phyloP scores from a whole-genome alignment of 2,797 vertebrate species.

The Liparis tanakae region DNA sequence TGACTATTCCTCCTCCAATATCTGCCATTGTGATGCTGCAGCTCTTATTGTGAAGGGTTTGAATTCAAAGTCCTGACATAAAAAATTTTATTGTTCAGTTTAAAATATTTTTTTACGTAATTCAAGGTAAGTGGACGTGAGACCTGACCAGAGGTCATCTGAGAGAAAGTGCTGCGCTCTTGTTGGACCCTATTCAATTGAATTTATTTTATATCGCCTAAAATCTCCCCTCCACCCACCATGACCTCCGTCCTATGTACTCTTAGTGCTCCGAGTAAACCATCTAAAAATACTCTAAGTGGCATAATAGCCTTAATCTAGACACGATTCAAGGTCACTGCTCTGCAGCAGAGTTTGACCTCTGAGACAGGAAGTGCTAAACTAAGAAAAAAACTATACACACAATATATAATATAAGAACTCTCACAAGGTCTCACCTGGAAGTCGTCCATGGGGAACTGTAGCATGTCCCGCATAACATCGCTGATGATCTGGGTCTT shows the following conservation, averaged over 20 bases:
- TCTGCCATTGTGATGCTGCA: not conserved
- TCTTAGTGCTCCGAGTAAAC: not conserved
- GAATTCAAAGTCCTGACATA: not conserved
- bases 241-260: not conserved
- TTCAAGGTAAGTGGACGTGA: not conserved
- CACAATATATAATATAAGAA: not conserved
- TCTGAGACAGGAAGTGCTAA: not conserved
- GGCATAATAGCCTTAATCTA: not conserved
- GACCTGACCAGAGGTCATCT: not conserved
- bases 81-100: not conserved
- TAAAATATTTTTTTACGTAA: not conserved
- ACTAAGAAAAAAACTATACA: not conserved
- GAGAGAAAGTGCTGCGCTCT: not conserved
- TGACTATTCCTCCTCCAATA: not conserved
- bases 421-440: slow-evolving; percentile 80
- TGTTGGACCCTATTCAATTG: not conserved
- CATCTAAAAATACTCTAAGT: not conserved
- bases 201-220: too few species aligned
- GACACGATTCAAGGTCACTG: not conserved
- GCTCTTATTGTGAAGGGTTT: not conserved
- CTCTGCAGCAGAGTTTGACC: not conserved
- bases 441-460: slow-evolving; percentile 96
- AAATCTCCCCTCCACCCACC: too few species aligned
- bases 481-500: slow-evolving; percentile 97
- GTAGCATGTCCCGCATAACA: slow-evolving; percentile 93